phyloP scores from a whole-genome alignment of 2,888 invertebrate genomes.

The Diarsia mendica region DNA sequence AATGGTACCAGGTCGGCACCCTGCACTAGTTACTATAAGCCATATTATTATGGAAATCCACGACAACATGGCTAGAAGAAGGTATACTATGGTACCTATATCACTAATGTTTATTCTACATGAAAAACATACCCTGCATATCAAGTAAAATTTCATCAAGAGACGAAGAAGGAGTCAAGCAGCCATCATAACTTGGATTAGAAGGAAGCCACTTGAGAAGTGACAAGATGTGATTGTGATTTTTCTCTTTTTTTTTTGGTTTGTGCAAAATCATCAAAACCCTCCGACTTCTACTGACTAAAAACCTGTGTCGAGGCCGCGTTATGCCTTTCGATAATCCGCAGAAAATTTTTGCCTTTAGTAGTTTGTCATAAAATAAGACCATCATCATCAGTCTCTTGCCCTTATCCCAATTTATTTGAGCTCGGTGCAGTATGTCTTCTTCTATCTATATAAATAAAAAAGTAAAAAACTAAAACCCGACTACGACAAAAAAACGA shows the following conservation, averaged over 20 bases:
- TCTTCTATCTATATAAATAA: no score
- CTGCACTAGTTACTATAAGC: constrained; percentile 2
- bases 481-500: no score
- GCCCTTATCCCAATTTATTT: no score
- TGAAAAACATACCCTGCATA: not conserved
- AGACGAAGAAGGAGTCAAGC: not conserved
- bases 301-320: no score
- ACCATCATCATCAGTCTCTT: no score
- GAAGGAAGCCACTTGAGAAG: not conserved
- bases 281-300: no score
- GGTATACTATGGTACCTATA: not conserved
- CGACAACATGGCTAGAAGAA: not conserved
- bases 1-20: constrained; percentile 28
- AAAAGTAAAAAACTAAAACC: no score
- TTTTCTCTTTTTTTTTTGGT: no score
- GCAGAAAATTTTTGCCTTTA: not conserved
- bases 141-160: not conserved
- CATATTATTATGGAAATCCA: not conserved
- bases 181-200: not conserved
- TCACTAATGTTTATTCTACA: not conserved
- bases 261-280: no score
- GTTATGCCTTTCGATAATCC: no score
- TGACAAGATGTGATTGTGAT: not conserved
- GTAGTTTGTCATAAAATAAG: not conserved
- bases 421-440: no score